These are phyloP conservation scores for Enteromius anoplus DNA, from an alignment of 2,797 vertebrate genomes.

Conservation along the genomic window DNA sequence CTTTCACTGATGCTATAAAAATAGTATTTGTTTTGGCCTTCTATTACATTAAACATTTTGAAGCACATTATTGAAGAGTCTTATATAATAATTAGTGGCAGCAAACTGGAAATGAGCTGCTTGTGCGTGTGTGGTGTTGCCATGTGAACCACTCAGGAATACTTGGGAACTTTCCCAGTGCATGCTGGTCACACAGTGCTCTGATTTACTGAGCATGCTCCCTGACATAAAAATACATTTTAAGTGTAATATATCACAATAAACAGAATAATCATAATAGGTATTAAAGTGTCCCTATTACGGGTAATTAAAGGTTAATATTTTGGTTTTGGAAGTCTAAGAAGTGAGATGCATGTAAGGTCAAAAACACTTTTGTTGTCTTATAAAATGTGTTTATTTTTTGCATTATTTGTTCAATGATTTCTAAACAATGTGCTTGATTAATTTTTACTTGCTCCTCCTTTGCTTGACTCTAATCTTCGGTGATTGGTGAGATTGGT, in stretches of 20 bases:
- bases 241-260: background rate
- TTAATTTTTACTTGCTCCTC: no score
- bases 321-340: no score
- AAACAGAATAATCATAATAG: background rate
- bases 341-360: no score
- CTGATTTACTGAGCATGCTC: constrained; percentile 3
- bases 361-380: no score
- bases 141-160: background rate
- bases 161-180: constrained; percentile 11
- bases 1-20: background rate
- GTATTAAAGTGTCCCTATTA: no score
- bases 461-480: no score
- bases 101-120: constrained; percentile 7
- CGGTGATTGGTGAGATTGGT: no score
- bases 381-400: no score
- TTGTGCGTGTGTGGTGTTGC: background rate
- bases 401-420: no score
- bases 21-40: background rate
- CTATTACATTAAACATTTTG: background rate
- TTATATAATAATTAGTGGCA: constrained; percentile 15
- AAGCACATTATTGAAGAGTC: background rate
- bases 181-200: background rate
- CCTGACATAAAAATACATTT: background rate
- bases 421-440: no score
- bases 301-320: no score